These are phyloP conservation scores for Aphidius ervi DNA, from an alignment of 1,140 invertebrate genomes.

Conservation along the genomic window DNA sequence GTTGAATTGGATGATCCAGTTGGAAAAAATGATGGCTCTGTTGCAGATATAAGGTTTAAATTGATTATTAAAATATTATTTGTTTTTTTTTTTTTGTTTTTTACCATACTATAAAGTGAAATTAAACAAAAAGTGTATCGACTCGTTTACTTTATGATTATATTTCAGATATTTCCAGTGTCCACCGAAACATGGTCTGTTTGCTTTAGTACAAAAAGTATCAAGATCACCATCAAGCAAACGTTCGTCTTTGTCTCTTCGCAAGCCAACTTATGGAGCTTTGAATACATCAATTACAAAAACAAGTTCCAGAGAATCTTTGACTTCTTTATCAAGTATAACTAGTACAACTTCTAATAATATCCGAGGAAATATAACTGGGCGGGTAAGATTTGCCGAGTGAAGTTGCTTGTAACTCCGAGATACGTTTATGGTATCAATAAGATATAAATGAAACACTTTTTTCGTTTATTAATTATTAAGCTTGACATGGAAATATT, in stretches of 20 bases:
- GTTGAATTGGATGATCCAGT: constrained; percentile 89
- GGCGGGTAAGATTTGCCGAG: constrained; percentile 66
- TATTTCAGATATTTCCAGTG: constrained; percentile 88
- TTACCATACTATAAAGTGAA: background rate
- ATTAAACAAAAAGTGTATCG: background rate
- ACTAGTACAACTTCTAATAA: constrained; percentile 58
- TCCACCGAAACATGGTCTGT: constrained; percentile 82
- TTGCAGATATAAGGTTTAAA: constrained; percentile 75
- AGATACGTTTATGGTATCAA: too few relatives aligned
- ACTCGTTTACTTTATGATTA: too few relatives aligned
- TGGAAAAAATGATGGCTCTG: constrained; percentile 95
- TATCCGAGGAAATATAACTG: constrained; percentile 43
- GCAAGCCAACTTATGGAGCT: constrained; percentile 54
- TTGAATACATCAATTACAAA: constrained; percentile 60
- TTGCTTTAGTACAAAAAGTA: constrained; percentile 86
- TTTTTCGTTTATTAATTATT: constrained; percentile 6
- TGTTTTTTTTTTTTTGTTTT: background rate
- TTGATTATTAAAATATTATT: background rate
- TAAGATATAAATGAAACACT: too few relatives aligned
- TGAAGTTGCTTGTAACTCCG: constrained; percentile 23
- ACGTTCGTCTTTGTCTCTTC: constrained; percentile 59
- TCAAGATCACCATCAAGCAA: constrained; percentile 74
- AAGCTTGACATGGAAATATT: background rate
- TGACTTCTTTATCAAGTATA: constrained; percentile 73
- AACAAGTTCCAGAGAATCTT: constrained; percentile 79